Percentiles rank a stretch among this genome's conserved stretches.
Evolutionary conservation across 2,888 invertebrate species (phyloP).

Genomic region (Melinaea marsaeus): DNA sequence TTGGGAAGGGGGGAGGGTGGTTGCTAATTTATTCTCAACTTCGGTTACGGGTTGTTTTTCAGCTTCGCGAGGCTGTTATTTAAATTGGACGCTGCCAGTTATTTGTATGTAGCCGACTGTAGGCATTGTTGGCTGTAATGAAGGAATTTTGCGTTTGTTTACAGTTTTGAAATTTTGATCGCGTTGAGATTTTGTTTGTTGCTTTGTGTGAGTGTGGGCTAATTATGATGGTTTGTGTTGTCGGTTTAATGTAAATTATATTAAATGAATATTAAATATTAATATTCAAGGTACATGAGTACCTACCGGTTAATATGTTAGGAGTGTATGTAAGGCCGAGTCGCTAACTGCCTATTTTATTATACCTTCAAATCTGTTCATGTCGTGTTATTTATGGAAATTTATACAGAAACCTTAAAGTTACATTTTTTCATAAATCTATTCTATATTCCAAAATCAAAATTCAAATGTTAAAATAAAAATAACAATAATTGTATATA

Average conservation of each 20-base stretch:
- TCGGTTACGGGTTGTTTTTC: constrained; percentile 78
- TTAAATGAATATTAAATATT: background rate
- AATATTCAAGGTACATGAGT: background rate
- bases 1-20: constrained; percentile 64
- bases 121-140: constrained; percentile 68
- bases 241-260: background rate
- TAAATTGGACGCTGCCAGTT: constrained; percentile 74
- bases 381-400: too few species aligned
- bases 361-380: too few species aligned
- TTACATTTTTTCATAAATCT: too few species aligned
- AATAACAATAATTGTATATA: too few species aligned
- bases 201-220: constrained; percentile 8
- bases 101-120: constrained; percentile 69
- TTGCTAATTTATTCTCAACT: constrained; percentile 78
- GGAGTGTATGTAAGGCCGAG: too few species aligned
- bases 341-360: too few species aligned
- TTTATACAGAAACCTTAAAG: too few species aligned
- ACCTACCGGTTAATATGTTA: too few species aligned
- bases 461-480: too few species aligned
- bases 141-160: constrained; percentile 63
- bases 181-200: constrained; percentile 27
- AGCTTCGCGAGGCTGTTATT: constrained; percentile 77
- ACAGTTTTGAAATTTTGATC: constrained; percentile 39
- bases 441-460: too few species aligned
- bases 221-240: background rate